Base-by-base conservation (phyloP, 2,113 vertebrate genomes). In the Empidonax traillii region DNA sequence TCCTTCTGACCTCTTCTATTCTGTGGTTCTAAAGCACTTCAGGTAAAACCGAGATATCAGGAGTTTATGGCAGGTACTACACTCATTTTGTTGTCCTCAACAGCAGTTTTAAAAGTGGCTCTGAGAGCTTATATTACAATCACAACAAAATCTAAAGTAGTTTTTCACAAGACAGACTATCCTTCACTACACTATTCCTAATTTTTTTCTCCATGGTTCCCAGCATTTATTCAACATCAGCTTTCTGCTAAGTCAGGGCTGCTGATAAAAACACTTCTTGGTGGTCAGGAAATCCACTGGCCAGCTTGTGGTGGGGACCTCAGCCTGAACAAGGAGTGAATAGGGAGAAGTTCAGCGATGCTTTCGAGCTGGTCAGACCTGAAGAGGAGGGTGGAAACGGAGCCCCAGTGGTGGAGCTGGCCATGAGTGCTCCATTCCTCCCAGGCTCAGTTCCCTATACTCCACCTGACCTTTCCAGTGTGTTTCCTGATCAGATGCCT, bases 381-480 rank as follows among this genome's bases (percentile, higher is more conserved):
- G 35, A 6, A 43, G n/a, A 46, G 12, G 33, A 89, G 79, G 43
- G 33, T 33, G 66, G 63, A 18, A 20, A 30, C 43, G 10, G 27
- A 63, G 33, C 44, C 37, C 25, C 9, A 10, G 27, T 10, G 27
- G 4, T 30, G 25, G 72, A 65, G 43, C 73, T 62, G 83, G 9
- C 15, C 9, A 19, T 46, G n/a, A n/a, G 91, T 30, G 44, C 65
- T 66, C 22, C 41, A 2, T 28, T 68, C n/a, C 56, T 78, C 52
- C 39, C 43, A 9, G 66, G 63, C 92, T 58, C 72, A 9, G 37
- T 79, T 49, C 35, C 55, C 24, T 58, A 35, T 10, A 24, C 43
- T 83, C 17, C 52, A n/a, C 71, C 87, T 44, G 95, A 94, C 96
- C 94, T 97, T 96, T 90, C 20, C 69, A 63, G 73, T 24, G 14